These are phyloP conservation scores for Drosophila colorata DNA, from an alignment of 2,888 invertebrate species.

Conservation along the genomic window DNA sequence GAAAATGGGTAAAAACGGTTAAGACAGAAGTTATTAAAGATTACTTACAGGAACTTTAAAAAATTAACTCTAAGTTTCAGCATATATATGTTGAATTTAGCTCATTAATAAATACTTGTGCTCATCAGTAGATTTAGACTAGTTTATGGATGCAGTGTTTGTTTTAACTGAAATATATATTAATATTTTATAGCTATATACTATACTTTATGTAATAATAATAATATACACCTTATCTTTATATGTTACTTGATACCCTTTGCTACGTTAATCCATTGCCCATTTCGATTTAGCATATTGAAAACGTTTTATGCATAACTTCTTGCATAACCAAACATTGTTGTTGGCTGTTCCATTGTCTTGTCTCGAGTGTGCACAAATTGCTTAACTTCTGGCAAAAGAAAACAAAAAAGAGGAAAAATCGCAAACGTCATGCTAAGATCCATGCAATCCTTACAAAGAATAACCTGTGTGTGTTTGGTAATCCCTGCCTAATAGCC, in stretches of 20 bases:
- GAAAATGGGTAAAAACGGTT: too few relatives aligned
- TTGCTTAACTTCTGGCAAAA: conserved; percentile 68
- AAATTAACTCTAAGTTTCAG: too few relatives aligned
- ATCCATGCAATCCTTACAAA: conserved; percentile 30
- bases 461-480: conserved; percentile 43
- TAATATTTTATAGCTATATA: too few relatives aligned
- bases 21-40: too few relatives aligned
- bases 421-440: conserved; percentile 54
- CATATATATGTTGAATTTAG: too few relatives aligned
- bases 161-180: too few relatives aligned
- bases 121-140: too few relatives aligned
- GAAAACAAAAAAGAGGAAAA: conserved; percentile 16
- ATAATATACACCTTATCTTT: neutral
- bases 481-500: conserved; percentile 58
- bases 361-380: conserved; percentile 46
- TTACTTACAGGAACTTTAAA: too few relatives aligned
- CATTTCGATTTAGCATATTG: neutral
- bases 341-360: conserved; percentile 37
- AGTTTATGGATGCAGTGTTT: too few relatives aligned
- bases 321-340: conserved; percentile 63
- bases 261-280: conserved; percentile 1
- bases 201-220: too few relatives aligned
- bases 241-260: conserved; percentile 6
- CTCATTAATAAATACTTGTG: too few relatives aligned
- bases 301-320: conserved; percentile 58